phyloP scores from a whole-genome alignment of 2,797 vertebrate species.

The Masticophis lateralis region DNA sequence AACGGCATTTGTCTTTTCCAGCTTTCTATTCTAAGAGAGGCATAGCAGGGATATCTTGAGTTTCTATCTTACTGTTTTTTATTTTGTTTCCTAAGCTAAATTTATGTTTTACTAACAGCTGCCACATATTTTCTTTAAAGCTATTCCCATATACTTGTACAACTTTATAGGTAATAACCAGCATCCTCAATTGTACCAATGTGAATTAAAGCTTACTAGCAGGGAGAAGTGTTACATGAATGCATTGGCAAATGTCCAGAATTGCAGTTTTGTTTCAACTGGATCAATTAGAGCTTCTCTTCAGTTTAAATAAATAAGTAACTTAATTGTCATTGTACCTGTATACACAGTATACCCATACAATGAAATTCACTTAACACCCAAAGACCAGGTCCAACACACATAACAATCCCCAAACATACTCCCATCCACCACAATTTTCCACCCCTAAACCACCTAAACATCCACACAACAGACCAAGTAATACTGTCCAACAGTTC shows the following conservation, averaged over 20 bases:
- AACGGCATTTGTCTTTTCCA: neutral
- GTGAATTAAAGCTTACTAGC: neutral
- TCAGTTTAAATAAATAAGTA: neutral
- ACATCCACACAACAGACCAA: too few species aligned
- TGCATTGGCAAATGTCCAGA: neutral
- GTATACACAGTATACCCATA: too few species aligned
- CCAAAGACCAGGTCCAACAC: too few species aligned
- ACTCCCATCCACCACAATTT: too few species aligned
- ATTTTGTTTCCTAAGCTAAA: neutral
- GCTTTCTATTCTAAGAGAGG: neutral
- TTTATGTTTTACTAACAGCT: neutral
- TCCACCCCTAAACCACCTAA: too few species aligned
- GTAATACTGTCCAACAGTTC: too few species aligned
- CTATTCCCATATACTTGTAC: neutral
- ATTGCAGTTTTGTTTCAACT: neutral
- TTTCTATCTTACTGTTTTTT: neutral
- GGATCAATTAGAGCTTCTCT: neutral
- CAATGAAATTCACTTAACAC: too few species aligned
- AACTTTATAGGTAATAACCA: neutral
- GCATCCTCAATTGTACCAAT: neutral
- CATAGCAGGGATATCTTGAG: neutral
- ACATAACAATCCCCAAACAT: too few species aligned
- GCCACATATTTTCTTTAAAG: neutral
- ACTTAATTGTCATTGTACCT: too few species aligned
- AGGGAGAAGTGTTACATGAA: neutral